These are phyloP conservation scores for Parochlus steinenii DNA, from an alignment of 2,888 invertebrate genomes.

Conservation along the genomic window DNA sequence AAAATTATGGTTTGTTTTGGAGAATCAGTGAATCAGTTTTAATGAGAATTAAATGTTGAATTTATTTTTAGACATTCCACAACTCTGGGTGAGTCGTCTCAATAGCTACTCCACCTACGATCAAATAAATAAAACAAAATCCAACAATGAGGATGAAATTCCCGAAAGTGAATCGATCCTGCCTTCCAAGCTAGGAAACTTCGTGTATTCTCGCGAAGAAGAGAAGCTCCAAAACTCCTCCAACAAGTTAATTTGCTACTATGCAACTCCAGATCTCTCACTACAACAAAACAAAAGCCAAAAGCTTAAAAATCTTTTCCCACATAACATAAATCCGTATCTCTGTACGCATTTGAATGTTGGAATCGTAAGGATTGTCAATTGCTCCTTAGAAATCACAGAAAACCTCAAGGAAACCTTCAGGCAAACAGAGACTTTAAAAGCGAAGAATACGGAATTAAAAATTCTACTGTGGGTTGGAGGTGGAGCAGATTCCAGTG, in stretches of 20 bases:
- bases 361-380: conserved; percentile 49
- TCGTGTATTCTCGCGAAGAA: conserved; percentile 13
- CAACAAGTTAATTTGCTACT: conserved; percentile 45
- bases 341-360: conserved; percentile 74
- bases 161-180: conserved; percentile 16
- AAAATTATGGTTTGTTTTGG: too few relatives aligned
- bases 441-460: conserved; percentile 41
- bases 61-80: conserved; percentile 19
- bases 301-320: conserved; percentile 30
- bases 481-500: conserved; percentile 36
- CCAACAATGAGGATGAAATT: neutral
- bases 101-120: conserved; percentile 17
- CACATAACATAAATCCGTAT: conserved; percentile 44
- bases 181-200: conserved; percentile 16
- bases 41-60: too few relatives aligned
- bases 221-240: conserved; percentile 6
- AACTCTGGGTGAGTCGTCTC: conserved; percentile 19
- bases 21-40: too few relatives aligned
- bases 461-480: conserved; percentile 67
- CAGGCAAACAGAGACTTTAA: conserved; percentile 29
- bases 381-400: conserved; percentile 41
- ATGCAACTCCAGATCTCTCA: conserved; percentile 35
- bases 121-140: conserved; percentile 1
- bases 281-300: conserved; percentile 14
- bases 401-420: conserved; percentile 25